These are phyloP conservation scores for Bubo scandiacus DNA, from an alignment of 2,113 vertebrate species.

Conservation along the genomic window DNA sequence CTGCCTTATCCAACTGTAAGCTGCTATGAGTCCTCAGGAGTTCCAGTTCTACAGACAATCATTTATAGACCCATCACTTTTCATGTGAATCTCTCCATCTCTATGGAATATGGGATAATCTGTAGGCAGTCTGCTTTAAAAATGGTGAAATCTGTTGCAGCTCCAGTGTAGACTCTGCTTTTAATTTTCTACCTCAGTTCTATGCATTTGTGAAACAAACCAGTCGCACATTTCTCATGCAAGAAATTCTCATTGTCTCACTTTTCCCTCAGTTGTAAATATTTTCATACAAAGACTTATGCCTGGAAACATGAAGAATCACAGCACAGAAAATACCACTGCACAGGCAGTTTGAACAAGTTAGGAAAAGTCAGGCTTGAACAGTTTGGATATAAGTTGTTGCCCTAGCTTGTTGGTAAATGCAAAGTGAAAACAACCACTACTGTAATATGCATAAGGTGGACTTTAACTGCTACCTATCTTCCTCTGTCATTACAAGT, in stretches of 20 bases:
- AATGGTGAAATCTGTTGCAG: neutral
- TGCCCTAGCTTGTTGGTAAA: neutral
- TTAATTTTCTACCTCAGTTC: neutral
- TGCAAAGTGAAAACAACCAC: neutral
- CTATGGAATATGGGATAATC: neutral
- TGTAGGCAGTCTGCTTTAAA: neutral
- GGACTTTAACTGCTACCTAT: neutral
- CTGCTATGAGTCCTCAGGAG: neutral
- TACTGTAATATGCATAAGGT: neutral
- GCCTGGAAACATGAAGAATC: neutral
- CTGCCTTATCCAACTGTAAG: neutral
- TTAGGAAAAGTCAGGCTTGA: neutral
- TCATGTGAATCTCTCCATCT: neutral
- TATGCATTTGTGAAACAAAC: neutral
- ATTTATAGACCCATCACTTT: neutral
- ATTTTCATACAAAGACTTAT: neutral
- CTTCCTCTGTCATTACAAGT: neutral
- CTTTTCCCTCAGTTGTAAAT: neutral
- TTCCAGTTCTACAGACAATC: neutral
- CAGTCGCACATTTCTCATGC: neutral
- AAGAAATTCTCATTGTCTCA: neutral
- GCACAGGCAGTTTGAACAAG: neutral
- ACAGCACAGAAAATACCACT: neutral
- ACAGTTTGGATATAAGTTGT: neutral
- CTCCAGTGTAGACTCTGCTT: neutral